phyloP scores from a whole-genome alignment of 2,797 vertebrate genomes.

The Bovichtus diacanthus region DNA sequence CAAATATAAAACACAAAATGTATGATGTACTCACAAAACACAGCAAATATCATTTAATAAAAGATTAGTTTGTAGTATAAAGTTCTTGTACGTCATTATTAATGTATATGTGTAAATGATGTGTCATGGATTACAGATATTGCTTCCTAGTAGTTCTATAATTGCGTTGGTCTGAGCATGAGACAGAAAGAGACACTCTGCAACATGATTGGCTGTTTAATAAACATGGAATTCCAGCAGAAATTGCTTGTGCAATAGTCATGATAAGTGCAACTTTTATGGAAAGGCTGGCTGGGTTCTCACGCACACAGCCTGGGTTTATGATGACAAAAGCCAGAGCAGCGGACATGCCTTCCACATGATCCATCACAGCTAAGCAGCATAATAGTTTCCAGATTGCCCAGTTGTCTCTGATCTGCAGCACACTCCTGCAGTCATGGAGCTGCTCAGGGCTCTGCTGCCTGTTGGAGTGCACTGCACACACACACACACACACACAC shows the following conservation, averaged over 20 bases:
- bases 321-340: conserved; percentile 68
- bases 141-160: background rate
- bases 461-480: background rate
- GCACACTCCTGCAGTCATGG: conserved; percentile 17
- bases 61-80: background rate
- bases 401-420: conserved; percentile 40
- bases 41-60: background rate
- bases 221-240: background rate
- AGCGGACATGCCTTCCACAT: conserved; percentile 70
- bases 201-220: background rate
- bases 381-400: conserved; percentile 73
- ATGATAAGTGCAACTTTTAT: conserved; percentile 32
- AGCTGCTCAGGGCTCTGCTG: conserved; percentile 8
- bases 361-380: conserved; percentile 56
- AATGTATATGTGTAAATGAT: background rate
- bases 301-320: conserved; percentile 58
- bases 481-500: background rate
- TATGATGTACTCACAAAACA: background rate
- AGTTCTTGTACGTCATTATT: no score
- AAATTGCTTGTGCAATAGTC: conserved; percentile 18
- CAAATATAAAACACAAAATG: background rate
- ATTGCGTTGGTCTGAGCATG: conserved; percentile 1
- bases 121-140: background rate
- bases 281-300: conserved; percentile 48
- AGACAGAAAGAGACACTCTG: background rate